Evolutionary conservation across 2,797 vertebrate species (phyloP).

Genomic region (Xerus rutilus): DNA sequence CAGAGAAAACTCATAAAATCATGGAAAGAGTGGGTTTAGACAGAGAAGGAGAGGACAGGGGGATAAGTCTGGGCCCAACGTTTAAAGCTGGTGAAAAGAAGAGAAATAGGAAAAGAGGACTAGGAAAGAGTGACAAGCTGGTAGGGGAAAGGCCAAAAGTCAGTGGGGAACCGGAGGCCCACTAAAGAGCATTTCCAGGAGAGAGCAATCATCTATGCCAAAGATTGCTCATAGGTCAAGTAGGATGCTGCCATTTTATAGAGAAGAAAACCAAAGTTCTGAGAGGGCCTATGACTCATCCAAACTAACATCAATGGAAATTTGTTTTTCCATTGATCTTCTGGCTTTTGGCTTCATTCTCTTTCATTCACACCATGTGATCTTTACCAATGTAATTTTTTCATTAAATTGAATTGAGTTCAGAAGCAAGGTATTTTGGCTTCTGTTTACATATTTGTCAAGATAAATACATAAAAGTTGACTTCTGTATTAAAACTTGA

Average conservation of each 20-base stretch:
- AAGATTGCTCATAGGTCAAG: not conserved
- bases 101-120: not conserved
- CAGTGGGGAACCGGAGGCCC: not conserved
- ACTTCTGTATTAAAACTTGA: not conserved
- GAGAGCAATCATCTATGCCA: not conserved
- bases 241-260: not conserved
- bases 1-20: not conserved
- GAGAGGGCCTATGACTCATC: not conserved
- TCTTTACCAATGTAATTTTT: not conserved
- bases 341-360: not conserved
- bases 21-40: not conserved
- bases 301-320: not conserved
- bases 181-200: not conserved
- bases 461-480: not conserved
- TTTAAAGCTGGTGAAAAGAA: not conserved
- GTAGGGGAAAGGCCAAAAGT: not conserved
- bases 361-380: not conserved
- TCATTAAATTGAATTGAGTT: not conserved
- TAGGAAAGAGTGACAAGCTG: not conserved
- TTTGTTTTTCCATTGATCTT: not conserved
- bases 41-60: not conserved
- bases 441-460: constrained; percentile 13
- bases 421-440: not conserved
- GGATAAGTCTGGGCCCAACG: not conserved
- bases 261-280: not conserved